Evolutionary conservation across 2,888 invertebrate genomes (phyloP).

Genomic region (Ceraclea dissimilis): DNA sequence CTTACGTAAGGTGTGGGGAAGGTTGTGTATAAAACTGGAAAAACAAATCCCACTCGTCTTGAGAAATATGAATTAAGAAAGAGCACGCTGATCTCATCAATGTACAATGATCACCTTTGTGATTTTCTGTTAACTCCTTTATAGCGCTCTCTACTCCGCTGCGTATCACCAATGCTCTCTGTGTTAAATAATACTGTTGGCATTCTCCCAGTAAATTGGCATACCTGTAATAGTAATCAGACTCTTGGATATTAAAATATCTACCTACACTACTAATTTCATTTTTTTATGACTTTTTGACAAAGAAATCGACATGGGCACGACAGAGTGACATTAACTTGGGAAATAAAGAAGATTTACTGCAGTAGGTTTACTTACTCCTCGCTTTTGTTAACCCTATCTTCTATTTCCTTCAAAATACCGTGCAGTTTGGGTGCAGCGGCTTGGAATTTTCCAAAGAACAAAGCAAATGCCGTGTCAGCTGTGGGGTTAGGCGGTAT

Average conservation of each 20-base stretch:
- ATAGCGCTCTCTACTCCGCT: slow-evolving; percentile 66
- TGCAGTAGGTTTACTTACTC: slow-evolving; percentile 70
- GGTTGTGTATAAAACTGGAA: slow-evolving; percentile 78
- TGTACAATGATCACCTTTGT: slow-evolving; percentile 72
- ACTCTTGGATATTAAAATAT: no score
- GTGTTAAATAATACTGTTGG: slow-evolving; percentile 73
- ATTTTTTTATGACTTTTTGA: not conserved
- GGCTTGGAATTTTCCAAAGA: slow-evolving; percentile 93
- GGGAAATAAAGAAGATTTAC: no score
- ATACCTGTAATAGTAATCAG: slow-evolving; percentile 43
- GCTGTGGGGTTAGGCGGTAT: slow-evolving; percentile 31
- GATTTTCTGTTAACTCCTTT: slow-evolving; percentile 53
- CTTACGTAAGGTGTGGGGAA: slow-evolving; percentile 58
- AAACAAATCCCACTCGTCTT: slow-evolving; percentile 90
- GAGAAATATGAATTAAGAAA: slow-evolving; percentile 85
- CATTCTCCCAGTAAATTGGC: slow-evolving; percentile 67
- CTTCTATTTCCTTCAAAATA: slow-evolving; percentile 76
- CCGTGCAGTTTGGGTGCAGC: slow-evolving; percentile 79
- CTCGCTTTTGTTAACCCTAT: slow-evolving; percentile 59
- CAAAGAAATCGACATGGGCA: not conserved
- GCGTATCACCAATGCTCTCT: slow-evolving; percentile 61
- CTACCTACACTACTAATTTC: not conserved
- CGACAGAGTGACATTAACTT: no score
- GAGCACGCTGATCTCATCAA: slow-evolving; percentile 82
- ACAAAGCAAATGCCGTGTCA: slow-evolving; percentile 72